A percentile compares a stretch with the other conserved stretches of the same genome.
Conservation (phyloP, 2,113 vertebrate genomes). For the Zapornia atra region DNA sequence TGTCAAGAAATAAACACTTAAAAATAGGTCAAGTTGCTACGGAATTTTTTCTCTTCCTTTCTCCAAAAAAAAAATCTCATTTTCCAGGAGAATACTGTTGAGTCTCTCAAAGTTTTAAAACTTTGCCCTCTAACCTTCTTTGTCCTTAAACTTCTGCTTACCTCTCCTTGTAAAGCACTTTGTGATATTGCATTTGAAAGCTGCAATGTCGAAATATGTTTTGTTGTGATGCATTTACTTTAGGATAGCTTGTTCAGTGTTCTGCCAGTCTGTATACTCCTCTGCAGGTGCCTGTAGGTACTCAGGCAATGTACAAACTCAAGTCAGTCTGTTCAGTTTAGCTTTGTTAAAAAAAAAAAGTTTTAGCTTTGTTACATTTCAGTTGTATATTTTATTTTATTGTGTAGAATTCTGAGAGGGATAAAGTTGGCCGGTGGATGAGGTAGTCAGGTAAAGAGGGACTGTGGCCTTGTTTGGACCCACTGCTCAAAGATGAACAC, state of each 20-base stretch:
- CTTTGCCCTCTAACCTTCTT: not conserved
- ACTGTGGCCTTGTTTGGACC: not conserved
- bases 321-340: slow-evolving; percentile 25
- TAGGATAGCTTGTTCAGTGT: not conserved
- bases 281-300: slow-evolving; percentile 14
- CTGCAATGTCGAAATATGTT: not conserved
- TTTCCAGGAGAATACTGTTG: not conserved
- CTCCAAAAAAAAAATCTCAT: not conserved
- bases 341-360: not conserved
- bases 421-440: not conserved
- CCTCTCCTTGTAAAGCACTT: not conserved
- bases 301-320: not conserved
- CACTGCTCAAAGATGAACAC: not conserved
- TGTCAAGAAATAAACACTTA: not conserved
- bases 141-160: not conserved
- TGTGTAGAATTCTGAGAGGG: not conserved
- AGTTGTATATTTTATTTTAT: not conserved
- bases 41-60: not conserved
- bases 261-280: not conserved
- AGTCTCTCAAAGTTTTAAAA: not conserved
- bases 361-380: not conserved
- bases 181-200: not conserved
- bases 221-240: slow-evolving; percentile 17
- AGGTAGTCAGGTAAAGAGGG: not conserved
- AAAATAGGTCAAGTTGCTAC: not conserved